These are phyloP conservation scores for Drosophila nannoptera DNA, from an alignment of 1,140 invertebrate genomes.

Conservation along the genomic window DNA sequence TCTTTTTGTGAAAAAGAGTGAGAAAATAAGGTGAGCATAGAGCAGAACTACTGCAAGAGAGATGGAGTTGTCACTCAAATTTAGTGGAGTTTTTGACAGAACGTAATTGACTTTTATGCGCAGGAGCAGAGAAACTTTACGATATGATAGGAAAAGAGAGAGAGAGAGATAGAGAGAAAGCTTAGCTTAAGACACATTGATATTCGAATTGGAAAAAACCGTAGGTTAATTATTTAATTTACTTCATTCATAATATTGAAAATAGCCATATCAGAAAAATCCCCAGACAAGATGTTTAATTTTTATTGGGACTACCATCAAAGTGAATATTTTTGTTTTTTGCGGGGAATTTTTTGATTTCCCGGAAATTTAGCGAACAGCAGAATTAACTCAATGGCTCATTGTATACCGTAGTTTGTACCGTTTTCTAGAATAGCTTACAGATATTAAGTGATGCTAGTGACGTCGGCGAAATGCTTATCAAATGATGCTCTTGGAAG, in stretches of 20 bases:
- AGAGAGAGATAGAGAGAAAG: not conserved
- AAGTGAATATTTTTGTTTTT: not conserved
- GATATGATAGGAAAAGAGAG: slow-evolving; percentile 5
- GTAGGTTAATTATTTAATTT: no score
- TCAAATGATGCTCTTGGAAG: slow-evolving; percentile 8
- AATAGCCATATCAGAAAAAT: no score
- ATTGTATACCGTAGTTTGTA: no score
- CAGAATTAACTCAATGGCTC: no score
- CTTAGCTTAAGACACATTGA: not conserved
- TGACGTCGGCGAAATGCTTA: not conserved
- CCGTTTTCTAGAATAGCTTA: no score
- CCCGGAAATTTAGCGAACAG: not conserved
- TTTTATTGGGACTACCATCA: no score
- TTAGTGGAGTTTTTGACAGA: slow-evolving; percentile 43
- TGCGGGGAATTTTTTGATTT: slow-evolving; percentile 34
- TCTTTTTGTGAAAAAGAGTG: not conserved
- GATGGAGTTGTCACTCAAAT: slow-evolving; percentile 21
- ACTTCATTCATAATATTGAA: no score
- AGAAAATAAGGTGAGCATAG: slow-evolving; percentile 8
- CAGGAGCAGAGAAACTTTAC: slow-evolving; percentile 49
- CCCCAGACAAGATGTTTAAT: no score
- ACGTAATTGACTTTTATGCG: slow-evolving; percentile 68
- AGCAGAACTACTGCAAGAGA: not conserved
- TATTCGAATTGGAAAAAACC: no score
- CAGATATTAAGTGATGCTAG: not conserved